Evolutionary conservation across 2,797 vertebrate genomes (phyloP).

Genomic region (Protonibea diacanthus): DNA sequence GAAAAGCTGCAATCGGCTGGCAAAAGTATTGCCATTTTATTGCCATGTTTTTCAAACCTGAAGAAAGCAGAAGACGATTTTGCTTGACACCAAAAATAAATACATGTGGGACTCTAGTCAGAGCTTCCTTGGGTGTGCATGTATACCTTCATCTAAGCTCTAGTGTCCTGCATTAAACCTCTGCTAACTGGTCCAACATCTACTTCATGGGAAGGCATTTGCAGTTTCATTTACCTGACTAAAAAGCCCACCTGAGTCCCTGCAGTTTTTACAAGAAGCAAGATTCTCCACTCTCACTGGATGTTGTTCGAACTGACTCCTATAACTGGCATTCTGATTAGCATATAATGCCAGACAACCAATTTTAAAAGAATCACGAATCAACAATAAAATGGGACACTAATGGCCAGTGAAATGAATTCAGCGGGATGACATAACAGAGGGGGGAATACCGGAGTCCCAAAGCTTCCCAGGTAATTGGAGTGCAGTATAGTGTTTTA

Average conservation of each 20-base stretch:
- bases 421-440: conserved; percentile 70
- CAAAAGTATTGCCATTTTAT: neutral
- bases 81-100: conserved; percentile 11
- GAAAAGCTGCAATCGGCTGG: conserved; percentile 19
- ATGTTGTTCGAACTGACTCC: conserved; percentile 19
- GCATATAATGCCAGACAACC: conserved; percentile 47
- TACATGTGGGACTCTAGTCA: conserved; percentile 10
- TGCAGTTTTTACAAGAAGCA: conserved; percentile 21
- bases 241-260: conserved; percentile 9
- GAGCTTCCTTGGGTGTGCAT: neutral
- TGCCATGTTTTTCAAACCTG: neutral
- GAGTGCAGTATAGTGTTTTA: conserved; percentile 71
- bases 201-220: conserved; percentile 15
- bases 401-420: conserved; percentile 78
- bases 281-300: neutral
- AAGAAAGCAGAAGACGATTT: conserved; percentile 22
- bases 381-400: conserved; percentile 75
- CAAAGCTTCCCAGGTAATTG: conserved; percentile 81
- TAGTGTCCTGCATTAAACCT: conserved; percentile 22
- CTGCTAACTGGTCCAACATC: conserved; percentile 32
- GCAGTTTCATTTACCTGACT: conserved; percentile 23
- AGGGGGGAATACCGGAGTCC: conserved; percentile 77
- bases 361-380: conserved; percentile 62
- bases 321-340: conserved; percentile 58
- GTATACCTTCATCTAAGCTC: conserved; percentile 16